Percentiles rank a stretch among this genome's conserved stretches.
Conservation (phyloP, 1,140 invertebrate genomes). For the Leptinotarsa defecta region DNA sequence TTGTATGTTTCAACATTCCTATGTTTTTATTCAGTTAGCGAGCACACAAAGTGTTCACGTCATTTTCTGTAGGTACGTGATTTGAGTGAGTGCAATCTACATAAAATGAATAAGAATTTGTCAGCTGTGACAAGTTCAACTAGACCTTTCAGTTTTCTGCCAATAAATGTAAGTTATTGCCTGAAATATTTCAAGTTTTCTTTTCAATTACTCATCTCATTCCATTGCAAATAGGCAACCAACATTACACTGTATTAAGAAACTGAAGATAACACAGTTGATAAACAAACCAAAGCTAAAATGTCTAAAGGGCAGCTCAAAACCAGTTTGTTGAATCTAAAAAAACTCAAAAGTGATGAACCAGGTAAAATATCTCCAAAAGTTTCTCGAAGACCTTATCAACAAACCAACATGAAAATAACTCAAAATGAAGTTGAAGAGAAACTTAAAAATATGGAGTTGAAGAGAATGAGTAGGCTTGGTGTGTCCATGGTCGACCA, state of each 20-base stretch:
- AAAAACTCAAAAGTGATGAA: background rate
- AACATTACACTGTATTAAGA: background rate
- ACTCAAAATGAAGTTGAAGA: constrained; percentile 33
- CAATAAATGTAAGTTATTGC: too few species aligned
- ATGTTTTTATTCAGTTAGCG: background rate
- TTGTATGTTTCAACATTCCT: constrained; percentile 3
- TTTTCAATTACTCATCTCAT: background rate
- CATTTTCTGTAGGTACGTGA: background rate
- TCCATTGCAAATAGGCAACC: background rate
- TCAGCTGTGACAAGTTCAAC: background rate
- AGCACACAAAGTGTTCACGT: background rate
- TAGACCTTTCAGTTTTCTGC: too few species aligned
- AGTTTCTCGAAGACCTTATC: background rate
- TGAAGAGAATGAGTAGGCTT: constrained; percentile 29
- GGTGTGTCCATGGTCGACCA: too few species aligned
- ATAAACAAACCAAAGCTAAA: background rate
- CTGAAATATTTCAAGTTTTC: background rate
- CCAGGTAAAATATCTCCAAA: background rate
- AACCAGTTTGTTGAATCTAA: background rate
- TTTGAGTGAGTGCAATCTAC: background rate
- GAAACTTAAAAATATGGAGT: constrained; percentile 31
- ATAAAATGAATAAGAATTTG: background rate
- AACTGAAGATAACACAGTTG: background rate
- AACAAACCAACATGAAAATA: constrained; percentile 13
- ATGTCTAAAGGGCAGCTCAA: background rate